Conservation (phyloP, 2,113 vertebrate species). For the Oncorhynchus nerka region DNA sequence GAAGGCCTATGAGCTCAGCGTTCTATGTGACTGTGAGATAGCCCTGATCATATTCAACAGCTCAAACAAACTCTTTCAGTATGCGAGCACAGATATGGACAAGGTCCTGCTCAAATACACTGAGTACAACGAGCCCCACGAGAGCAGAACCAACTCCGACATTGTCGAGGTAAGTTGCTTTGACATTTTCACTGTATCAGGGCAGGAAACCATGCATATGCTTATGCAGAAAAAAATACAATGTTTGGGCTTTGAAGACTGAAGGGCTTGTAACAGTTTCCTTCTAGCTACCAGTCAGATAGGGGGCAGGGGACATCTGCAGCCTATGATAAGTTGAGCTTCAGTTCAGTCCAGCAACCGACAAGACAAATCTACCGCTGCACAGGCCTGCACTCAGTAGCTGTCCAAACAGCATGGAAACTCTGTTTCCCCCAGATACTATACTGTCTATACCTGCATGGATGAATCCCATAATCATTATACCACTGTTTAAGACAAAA, state of each 20-base stretch:
- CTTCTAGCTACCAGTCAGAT: constrained; percentile 55
- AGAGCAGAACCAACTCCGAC: constrained; percentile 99
- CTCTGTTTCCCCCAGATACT: constrained; percentile 49
- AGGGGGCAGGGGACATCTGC: constrained; percentile 63
- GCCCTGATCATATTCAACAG: constrained; percentile 99
- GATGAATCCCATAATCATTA: constrained; percentile 8
- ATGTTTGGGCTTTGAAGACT: background rate
- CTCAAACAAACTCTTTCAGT: constrained; percentile 99
- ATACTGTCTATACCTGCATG: constrained; percentile 37
- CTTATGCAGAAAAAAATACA: background rate
- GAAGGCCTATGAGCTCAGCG: constrained; percentile 98
- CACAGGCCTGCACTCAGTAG: constrained; percentile 33
- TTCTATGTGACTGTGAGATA: constrained; percentile 99
- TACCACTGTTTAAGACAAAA: constrained; percentile 25
- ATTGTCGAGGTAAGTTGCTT: constrained; percentile 93
- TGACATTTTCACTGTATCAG: constrained; percentile 22
- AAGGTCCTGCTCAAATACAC: constrained; percentile 99
- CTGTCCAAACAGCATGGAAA: constrained; percentile 31
- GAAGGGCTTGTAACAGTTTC: constrained; percentile 60
- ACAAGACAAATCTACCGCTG: constrained; percentile 53
- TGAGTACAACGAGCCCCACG: constrained; percentile 98
- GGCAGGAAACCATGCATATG: background rate
- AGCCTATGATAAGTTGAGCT: constrained; percentile 66
- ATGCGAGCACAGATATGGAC: constrained; percentile 99
- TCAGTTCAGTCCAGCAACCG: constrained; percentile 51